Percentiles rank a stretch among this genome's conserved stretches.
These are phyloP conservation scores for Clunio marinus DNA, from an alignment of 2,888 invertebrate genomes.

Conservation along the genomic window DNA sequence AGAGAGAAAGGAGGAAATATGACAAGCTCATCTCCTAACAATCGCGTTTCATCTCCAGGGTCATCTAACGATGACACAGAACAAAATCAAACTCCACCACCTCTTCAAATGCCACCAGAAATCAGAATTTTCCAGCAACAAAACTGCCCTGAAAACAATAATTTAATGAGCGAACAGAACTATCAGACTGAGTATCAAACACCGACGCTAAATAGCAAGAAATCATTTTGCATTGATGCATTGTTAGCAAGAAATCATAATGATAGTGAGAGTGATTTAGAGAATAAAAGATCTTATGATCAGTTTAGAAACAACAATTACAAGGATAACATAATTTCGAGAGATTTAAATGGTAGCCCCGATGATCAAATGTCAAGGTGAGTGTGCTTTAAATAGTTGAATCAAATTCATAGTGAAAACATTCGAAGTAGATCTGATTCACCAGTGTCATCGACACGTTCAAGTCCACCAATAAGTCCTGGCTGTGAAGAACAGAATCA, in stretches of 20 bases:
- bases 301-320: conserved; percentile 29
- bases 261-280: conserved; percentile 22
- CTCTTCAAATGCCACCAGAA: conserved; percentile 36
- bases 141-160: conserved; percentile 4
- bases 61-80: conserved; percentile 33
- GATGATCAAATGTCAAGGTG: conserved; percentile 51
- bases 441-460: conserved; percentile 60
- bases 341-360: conserved; percentile 50
- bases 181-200: conserved; percentile 26
- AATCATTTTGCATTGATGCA: conserved; percentile 89
- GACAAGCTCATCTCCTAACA: conserved; percentile 30
- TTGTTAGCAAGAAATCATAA: conserved; percentile 62
- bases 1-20: background rate
- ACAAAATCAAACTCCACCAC: conserved; percentile 29
- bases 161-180: background rate
- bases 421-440: conserved; percentile 48
- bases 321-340: conserved; percentile 26
- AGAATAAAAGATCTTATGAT: conserved; percentile 24
- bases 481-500: conserved; percentile 72
- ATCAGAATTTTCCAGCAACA: conserved; percentile 34
- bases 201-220: conserved; percentile 51
- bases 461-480: conserved; percentile 77
- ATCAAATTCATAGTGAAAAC: background rate
- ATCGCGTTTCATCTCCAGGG: background rate
- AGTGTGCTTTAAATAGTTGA: conserved; percentile 1